A percentile compares a stretch with the other conserved stretches of the same genome.
Conservation (phyloP, 92 coral and sea anemone genomes). For the Palythoa grandiflora region DNA sequence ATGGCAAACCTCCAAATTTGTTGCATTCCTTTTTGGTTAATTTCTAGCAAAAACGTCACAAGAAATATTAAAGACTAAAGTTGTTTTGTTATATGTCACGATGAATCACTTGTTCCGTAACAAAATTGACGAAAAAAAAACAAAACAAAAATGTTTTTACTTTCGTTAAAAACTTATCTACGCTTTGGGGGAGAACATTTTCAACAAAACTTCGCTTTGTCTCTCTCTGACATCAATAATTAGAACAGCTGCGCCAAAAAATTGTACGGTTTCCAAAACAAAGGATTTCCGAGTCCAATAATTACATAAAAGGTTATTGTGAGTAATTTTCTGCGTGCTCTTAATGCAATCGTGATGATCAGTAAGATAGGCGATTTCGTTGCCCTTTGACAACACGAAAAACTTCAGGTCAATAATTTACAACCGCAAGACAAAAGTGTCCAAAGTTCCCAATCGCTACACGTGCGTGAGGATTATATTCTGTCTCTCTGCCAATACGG, state of each 20-base stretch:
- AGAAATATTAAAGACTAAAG: background rate
- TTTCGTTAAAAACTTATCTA: background rate
- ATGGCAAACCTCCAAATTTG: slow-evolving; percentile 28
- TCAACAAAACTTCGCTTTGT: background rate
- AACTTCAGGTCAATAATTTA: background rate
- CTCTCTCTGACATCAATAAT: slow-evolving; percentile 11
- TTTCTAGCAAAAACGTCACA: background rate
- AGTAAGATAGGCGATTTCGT: background rate
- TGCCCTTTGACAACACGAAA: background rate
- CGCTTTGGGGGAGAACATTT: background rate
- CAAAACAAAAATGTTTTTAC: background rate
- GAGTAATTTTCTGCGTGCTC: background rate
- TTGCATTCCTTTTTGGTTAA: slow-evolving; percentile 12
- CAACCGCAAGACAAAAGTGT: background rate
- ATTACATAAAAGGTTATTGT: slow-evolving; percentile 16
- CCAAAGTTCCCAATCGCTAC: background rate
- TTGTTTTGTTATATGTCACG: background rate
- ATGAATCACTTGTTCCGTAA: background rate
- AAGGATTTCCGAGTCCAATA: slow-evolving; percentile 24
- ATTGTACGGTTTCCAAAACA: slow-evolving; percentile 32
- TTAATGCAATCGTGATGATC: background rate
- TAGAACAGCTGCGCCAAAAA: slow-evolving; percentile 37
- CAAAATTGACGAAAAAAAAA: background rate
- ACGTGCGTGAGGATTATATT: slow-evolving; percentile 39
- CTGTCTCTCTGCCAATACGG: slow-evolving; percentile 21